Percentiles rank a stretch among this genome's conserved stretches.
These are phyloP conservation scores for Zoanthus gigantus DNA, from an alignment of 92 coral and sea anemone genomes.

Conservation along the genomic window DNA sequence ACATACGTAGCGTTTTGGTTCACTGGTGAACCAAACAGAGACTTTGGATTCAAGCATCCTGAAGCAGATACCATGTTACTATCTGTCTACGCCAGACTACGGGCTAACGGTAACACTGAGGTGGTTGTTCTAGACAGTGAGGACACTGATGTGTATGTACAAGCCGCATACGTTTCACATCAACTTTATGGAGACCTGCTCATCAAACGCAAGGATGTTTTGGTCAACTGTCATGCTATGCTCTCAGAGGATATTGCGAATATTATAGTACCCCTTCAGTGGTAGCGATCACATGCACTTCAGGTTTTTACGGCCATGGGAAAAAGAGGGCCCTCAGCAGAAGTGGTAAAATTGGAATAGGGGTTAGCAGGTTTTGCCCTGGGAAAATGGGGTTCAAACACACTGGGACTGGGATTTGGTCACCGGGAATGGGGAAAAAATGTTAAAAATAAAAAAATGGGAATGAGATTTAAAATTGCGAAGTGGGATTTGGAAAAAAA, in stretches of 20 bases:
- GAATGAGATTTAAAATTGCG: too few species aligned
- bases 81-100: constrained; percentile 43
- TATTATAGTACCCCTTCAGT: constrained; percentile 44
- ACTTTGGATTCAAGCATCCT: too few species aligned
- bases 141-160: constrained; percentile 55
- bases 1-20: too few species aligned
- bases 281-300: constrained; percentile 49
- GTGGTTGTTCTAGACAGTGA: constrained; percentile 47
- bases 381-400: too few species aligned
- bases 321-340: constrained; percentile 36
- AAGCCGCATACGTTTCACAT: constrained; percentile 41
- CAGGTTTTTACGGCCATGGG: constrained; percentile 52
- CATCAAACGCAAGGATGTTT: constrained; percentile 41
- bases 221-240: constrained; percentile 34
- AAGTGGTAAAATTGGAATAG: too few species aligned
- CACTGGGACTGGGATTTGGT: too few species aligned
- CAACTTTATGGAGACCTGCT: constrained; percentile 43
- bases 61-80: constrained; percentile 32
- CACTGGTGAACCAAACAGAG: too few species aligned
- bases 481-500: too few species aligned
- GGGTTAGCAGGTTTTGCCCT: too few species aligned
- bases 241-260: constrained; percentile 36
- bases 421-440: too few species aligned
- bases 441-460: too few species aligned
- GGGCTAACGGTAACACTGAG: constrained; percentile 22